Evolutionary conservation across 2,113 vertebrate genomes (phyloP).

Genomic region (Psilopsiagon aymara): DNA sequence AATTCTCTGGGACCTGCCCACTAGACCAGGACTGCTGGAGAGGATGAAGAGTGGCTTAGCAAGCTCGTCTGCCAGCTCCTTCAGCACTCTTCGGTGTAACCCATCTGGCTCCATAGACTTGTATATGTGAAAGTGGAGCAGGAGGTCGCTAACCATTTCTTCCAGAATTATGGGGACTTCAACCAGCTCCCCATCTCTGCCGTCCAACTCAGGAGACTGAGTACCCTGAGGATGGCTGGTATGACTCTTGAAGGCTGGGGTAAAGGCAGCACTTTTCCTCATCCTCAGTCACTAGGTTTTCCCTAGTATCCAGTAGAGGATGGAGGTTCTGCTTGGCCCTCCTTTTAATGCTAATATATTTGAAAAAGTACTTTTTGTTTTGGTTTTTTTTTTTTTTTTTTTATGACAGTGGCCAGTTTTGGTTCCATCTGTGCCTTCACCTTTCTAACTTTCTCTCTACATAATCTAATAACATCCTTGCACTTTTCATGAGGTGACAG

Average conservation of each 20-base stretch:
- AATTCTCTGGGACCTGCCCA: background rate
- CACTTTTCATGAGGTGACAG: background rate
- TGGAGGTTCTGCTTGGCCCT: background rate
- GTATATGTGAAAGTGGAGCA: background rate
- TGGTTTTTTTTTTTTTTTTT: background rate
- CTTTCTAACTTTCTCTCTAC: background rate
- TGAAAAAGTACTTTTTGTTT: background rate
- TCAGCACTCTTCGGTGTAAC: background rate
- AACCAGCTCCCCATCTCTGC: background rate
- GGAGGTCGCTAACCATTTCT: background rate
- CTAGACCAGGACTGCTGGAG: background rate
- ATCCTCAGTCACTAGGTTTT: background rate
- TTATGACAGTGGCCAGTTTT: background rate
- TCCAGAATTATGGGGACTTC: background rate
- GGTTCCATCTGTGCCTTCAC: background rate
- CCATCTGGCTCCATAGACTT: background rate
- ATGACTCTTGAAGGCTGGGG: background rate
- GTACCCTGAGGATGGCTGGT: background rate
- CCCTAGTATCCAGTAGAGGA: background rate
- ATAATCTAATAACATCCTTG: background rate
- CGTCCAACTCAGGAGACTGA: background rate
- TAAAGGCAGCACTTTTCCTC: background rate
- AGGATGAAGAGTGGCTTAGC: background rate
- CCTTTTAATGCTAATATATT: background rate
- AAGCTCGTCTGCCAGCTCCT: background rate